A percentile compares a stretch with the other conserved stretches of the same genome.
Evolutionary conservation across 2,797 vertebrate species (phyloP).

Genomic region (Thaleichthys pacificus): DNA sequence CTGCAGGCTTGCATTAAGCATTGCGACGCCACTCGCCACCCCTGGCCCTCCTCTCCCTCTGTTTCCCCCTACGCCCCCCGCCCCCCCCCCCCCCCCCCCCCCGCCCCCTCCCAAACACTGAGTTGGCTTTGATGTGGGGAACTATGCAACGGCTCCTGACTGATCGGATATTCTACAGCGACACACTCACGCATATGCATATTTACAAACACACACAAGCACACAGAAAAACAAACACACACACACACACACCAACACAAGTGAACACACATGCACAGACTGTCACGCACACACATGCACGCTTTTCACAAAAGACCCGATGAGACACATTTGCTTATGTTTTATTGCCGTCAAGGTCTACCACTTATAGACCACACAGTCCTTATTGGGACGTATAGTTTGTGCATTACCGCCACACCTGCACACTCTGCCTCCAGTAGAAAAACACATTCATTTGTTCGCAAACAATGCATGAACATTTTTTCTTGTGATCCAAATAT

Average conservation of each 20-base stretch:
- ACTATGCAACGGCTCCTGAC: constrained; percentile 46
- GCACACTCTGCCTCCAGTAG: background rate
- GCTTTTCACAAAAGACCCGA: background rate
- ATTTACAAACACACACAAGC: constrained; percentile 11
- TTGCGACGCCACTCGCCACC: constrained; percentile 40
- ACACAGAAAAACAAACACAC: background rate
- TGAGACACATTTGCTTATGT: background rate
- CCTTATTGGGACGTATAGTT: background rate
- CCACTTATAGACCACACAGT: background rate
- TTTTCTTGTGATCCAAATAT: background rate
- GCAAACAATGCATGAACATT: background rate
- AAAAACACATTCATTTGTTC: background rate
- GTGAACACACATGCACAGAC: background rate
- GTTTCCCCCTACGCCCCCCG: constrained; percentile 12
- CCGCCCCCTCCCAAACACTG: constrained; percentile 13
- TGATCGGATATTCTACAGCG: constrained; percentile 39
- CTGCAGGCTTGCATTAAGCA: constrained; percentile 67
- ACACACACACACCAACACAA: background rate
- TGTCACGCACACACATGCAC: constrained; percentile 15
- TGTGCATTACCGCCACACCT: background rate
- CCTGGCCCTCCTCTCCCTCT: constrained; percentile 28
- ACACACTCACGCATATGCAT: constrained; percentile 19
- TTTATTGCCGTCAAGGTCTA: background rate
- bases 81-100: constrained; percentile 20
- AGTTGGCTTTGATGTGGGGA: constrained; percentile 48